Percentiles rank a stretch among this genome's conserved stretches.
phyloP scores from a whole-genome alignment of 2,797 vertebrate genomes.

The Vireo griseus region DNA sequence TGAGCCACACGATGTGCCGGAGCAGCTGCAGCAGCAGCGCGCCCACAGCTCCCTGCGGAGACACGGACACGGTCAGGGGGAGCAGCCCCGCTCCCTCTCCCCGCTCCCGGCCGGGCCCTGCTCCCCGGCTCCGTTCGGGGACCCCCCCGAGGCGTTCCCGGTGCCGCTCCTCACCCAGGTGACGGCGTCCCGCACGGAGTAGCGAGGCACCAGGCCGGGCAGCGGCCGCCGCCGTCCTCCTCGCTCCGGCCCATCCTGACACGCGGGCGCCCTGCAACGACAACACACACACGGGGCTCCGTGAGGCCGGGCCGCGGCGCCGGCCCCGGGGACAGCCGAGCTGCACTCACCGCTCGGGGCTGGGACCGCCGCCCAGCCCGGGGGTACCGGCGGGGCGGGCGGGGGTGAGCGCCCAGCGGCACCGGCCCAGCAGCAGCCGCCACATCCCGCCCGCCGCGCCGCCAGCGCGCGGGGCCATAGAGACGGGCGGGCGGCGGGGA shows the following conservation, averaged over 20 bases:
- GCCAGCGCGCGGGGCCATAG: background rate
- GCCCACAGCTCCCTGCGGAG: constrained; percentile 7
- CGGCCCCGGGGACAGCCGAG: background rate
- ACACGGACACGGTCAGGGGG: background rate
- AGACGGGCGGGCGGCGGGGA: background rate
- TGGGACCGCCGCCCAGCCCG: no score
- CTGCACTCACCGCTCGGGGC: background rate
- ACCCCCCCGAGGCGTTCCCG: background rate
- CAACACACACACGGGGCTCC: background rate
- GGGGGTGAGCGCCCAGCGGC: background rate
- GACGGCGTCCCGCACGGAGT: constrained; percentile 42
- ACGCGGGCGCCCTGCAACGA: background rate
- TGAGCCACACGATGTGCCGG: constrained; percentile 1
- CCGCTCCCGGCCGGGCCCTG: accelerated
- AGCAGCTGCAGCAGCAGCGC: constrained; percentile 49
- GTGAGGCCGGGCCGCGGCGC: background rate
- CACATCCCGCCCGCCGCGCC: background rate
- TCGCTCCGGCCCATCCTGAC: background rate
- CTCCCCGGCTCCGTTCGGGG: background rate
- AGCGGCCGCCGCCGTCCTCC: background rate
- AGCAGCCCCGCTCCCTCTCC: background rate
- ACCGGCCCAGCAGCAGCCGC: constrained; percentile 20
- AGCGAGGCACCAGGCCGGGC: background rate
- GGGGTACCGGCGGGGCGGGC: background rate
- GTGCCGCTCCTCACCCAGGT: constrained; percentile 41